phyloP scores from a whole-genome alignment of 2,888 invertebrate species.

The Drosophila maculinotata region DNA sequence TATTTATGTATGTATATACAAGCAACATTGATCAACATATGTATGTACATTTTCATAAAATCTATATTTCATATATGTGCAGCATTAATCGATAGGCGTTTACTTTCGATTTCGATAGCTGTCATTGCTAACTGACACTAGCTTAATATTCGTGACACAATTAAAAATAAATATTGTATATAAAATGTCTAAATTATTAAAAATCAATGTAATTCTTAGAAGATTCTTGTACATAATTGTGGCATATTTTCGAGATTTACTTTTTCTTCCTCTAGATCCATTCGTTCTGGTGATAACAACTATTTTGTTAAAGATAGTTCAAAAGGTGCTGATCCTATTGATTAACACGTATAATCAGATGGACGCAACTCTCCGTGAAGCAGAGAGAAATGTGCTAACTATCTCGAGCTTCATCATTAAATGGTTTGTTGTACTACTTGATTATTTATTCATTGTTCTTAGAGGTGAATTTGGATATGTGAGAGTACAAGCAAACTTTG shows the following conservation, averaged over 20 bases:
- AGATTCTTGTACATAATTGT: not conserved
- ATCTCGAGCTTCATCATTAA: not conserved
- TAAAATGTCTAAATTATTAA: not conserved
- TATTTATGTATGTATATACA: no score
- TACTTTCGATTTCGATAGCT: no score
- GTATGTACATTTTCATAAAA: no score
- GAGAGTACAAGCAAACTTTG: not conserved
- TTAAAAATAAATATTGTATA: no score
- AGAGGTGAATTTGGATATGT: conserved; percentile 2
- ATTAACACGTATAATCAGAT: not conserved
- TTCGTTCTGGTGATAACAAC: conserved; percentile 27
- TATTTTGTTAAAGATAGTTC: conserved; percentile 16
- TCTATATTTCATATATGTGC: no score
- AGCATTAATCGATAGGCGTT: no score
- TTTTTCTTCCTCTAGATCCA: conserved; percentile 19
- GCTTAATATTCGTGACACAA: no score
- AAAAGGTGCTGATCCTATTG: not conserved
- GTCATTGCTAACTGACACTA: no score
- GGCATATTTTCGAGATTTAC: conserved; percentile 8
- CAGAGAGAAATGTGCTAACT: not conserved
- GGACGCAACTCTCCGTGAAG: not conserved
- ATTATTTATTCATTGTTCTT: conserved; percentile 1
- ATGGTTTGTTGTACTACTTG: conserved; percentile 4
- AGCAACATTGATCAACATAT: no score
- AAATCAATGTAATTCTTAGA: not conserved